Evolutionary conservation across 2,797 vertebrate species (phyloP).

Genomic region (Basileuterus tristriatus): DNA sequence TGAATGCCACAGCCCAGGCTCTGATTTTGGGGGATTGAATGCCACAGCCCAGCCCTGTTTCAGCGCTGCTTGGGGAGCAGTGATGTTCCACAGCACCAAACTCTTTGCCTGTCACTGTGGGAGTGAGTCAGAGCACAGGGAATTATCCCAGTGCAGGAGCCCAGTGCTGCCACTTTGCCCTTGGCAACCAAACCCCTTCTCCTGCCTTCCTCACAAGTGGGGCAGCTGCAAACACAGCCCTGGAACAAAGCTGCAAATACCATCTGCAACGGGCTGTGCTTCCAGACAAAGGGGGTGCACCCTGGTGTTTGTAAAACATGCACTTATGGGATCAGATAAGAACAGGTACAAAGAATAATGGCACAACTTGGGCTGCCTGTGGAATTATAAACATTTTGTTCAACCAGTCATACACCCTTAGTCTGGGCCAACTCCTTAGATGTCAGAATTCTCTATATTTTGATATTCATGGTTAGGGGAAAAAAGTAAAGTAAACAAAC

Average conservation of each 20-base stretch:
- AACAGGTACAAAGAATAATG: background rate
- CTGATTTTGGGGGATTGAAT: background rate
- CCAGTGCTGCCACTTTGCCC: background rate
- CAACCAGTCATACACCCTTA: background rate
- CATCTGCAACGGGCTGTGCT: background rate
- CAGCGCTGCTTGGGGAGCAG: background rate
- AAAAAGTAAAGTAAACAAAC: background rate
- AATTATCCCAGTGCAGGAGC: fast-evolving
- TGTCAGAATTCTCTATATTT: background rate
- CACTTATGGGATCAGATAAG: background rate
- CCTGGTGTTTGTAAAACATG: background rate
- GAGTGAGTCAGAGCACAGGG: background rate
- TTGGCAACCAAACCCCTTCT: background rate
- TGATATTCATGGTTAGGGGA: background rate
- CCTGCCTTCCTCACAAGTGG: background rate
- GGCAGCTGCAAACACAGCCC: background rate
- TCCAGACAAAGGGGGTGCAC: background rate
- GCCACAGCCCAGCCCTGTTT: background rate
- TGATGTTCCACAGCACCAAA: background rate
- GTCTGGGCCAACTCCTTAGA: background rate
- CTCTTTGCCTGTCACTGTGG: background rate
- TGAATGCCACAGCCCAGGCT: background rate
- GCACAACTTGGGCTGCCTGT: background rate
- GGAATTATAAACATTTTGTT: slow-evolving; percentile 10
- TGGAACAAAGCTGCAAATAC: background rate